Evolutionary conservation across 2,797 vertebrate species (phyloP), one percentile per base, ranked within the genome.

Genomic region (Lates japonicus): DNA sequence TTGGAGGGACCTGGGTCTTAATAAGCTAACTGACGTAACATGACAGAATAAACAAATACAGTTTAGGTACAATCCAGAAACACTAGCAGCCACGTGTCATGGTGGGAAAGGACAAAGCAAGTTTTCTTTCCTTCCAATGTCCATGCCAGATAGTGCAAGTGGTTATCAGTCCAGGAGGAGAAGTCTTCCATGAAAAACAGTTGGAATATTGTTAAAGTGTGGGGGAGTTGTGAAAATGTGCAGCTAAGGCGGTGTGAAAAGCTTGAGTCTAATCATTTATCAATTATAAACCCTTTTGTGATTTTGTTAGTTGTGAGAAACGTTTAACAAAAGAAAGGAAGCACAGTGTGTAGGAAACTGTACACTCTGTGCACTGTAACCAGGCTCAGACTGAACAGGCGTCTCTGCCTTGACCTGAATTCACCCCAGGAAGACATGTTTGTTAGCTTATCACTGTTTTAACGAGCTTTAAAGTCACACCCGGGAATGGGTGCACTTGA

Each of bases 331-430:
- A 55, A 19, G 8, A 58, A 57, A 33, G 9, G 19, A 37, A 1
- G 10, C 4, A 35, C 1, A 0, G 20, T 2, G 7, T 48, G 4
- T 22, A 31, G 33, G 7, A 20, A 51, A 35, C 10, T 1, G 5
- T 29, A 54, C 33, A 6, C 52, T 62, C 8, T 39, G 46, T 20
- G 9, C 12, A 71, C 25, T 41, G 33, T 2, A 58, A 54, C 10
- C 68, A 64, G 7, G 54, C 39, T 57, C 59, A 58, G 33, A 31
- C 54, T 46, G 12, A 74, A 76, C 74, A 71, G 64, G 63, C 46
- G 22, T 19, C 48, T 51, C 66, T 37, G 19, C 17, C 46, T n/a
- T 80, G 80, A 54, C 78, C 90, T 80, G 57, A 85, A 37, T 19
- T 84, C 4, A 80, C 81, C 82, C 29, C 68, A 31, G 51, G 35